Conservation (phyloP, 2,113 vertebrate species). For the Antigone vipio region DNA sequence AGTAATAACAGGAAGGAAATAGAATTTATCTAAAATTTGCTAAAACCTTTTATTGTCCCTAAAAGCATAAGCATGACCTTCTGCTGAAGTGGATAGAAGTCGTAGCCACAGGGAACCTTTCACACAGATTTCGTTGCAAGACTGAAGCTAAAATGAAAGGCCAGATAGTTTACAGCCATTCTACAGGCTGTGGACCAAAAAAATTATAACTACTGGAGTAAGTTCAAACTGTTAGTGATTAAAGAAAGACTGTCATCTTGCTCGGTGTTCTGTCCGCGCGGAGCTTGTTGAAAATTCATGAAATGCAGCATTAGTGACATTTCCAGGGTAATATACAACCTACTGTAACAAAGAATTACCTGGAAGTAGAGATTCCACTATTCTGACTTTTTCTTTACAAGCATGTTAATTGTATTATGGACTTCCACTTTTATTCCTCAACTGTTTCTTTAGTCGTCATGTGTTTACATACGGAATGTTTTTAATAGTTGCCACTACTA, state of each 20-base stretch:
- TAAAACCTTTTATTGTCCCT: slow-evolving; percentile 32
- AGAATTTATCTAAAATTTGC: slow-evolving; percentile 36
- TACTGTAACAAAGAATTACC: background rate
- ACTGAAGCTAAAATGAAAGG: slow-evolving; percentile 49
- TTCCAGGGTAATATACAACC: background rate
- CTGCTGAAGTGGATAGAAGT: background rate
- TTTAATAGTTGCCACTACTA: background rate
- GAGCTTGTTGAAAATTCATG: background rate
- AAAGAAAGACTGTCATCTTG: background rate
- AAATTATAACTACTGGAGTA: background rate
- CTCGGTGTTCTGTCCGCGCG: background rate
- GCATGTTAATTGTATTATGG: background rate
- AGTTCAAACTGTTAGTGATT: background rate
- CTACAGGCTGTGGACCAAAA: slow-evolving; percentile 15
- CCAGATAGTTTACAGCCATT: slow-evolving; percentile 16
- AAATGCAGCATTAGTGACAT: background rate
- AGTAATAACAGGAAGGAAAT: slow-evolving; percentile 35
- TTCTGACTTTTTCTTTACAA: background rate
- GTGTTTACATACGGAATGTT: background rate
- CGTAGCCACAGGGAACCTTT: slow-evolving; percentile 32
- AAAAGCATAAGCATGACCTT: slow-evolving; percentile 51
- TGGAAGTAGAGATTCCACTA: background rate
- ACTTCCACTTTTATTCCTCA: background rate
- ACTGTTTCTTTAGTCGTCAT: background rate
- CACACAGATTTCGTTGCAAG: slow-evolving; percentile 20